phyloP scores from a whole-genome alignment of 2,888 invertebrate species.

The Ferrisia virgata region DNA sequence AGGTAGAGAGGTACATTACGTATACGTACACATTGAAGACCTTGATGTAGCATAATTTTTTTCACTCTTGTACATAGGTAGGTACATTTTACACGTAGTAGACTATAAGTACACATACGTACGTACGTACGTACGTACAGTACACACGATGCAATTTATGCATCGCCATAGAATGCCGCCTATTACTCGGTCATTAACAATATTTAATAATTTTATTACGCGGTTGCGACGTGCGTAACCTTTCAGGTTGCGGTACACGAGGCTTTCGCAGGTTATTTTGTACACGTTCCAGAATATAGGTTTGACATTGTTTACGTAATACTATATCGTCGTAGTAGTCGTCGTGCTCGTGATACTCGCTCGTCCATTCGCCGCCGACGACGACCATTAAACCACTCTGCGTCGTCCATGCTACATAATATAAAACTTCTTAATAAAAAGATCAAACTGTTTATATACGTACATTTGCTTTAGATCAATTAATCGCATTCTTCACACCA shows the following conservation, averaged over 20 bases:
- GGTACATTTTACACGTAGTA: not conserved
- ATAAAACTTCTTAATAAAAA: too few species aligned
- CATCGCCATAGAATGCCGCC: not conserved
- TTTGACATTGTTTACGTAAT: constrained; percentile 8
- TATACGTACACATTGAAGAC: not conserved
- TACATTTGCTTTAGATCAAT: too few species aligned
- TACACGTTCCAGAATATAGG: constrained; percentile 8
- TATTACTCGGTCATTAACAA: constrained; percentile 32
- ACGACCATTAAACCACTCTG: not conserved
- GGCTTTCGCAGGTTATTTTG: not conserved
- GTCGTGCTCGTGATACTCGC: too few species aligned
- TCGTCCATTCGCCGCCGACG: not conserved
- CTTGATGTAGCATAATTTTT: not conserved
- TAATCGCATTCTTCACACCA: too few species aligned
- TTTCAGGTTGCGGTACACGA: not conserved
- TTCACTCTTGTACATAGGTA: not conserved
- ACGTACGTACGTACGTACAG: too few species aligned
- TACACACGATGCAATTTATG: constrained; percentile 2
- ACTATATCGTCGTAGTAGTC: not conserved
- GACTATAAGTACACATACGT: too few species aligned
- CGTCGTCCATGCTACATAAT: too few species aligned
- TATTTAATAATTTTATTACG: constrained; percentile 31
- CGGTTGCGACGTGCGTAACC: constrained; percentile 27
- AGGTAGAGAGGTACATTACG: too few species aligned
- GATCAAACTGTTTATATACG: too few species aligned